Percentiles rank a stretch among this genome's conserved stretches.
phyloP scores from a whole-genome alignment of 2,888 invertebrate genomes.

The Dolichomitus sp. region DNA sequence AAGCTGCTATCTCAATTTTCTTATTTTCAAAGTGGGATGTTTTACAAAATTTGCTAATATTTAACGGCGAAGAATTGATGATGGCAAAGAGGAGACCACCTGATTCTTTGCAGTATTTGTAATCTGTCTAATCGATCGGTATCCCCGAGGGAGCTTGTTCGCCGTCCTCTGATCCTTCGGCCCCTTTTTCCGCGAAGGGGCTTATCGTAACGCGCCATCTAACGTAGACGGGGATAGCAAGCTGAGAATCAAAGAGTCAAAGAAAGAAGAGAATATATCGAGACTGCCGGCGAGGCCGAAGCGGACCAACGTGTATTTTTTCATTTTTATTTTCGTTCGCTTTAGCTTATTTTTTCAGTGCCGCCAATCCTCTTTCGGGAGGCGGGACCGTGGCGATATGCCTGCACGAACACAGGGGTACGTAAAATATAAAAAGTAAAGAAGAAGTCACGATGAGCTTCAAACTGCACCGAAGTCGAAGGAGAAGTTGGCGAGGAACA shows the following conservation, averaged over 20 bases:
- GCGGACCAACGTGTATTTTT: constrained; percentile 3
- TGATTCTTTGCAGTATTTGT: constrained; percentile 6
- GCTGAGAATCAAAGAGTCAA: background rate
- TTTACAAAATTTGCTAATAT: background rate
- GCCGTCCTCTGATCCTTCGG: background rate
- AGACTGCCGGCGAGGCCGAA: background rate
- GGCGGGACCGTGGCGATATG: constrained; percentile 15
- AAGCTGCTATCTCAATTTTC: background rate
- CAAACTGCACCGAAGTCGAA: constrained; percentile 12
- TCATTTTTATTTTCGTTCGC: constrained; percentile 28
- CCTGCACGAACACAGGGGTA: constrained; percentile 26
- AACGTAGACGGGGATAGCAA: constrained; percentile 1
- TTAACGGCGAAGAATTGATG: background rate
- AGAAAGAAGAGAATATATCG: constrained; percentile 1
- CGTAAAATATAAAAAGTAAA: background rate
- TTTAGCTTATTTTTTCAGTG: constrained; percentile 21
- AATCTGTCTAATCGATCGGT: constrained; percentile 40
- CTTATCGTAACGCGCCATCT: constrained; percentile 52
- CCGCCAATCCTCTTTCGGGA: constrained; percentile 24
- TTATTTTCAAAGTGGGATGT: background rate
- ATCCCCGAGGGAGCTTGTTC: constrained; percentile 11
- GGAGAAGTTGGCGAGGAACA: constrained; percentile 18
- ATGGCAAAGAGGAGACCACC: constrained; percentile 3
- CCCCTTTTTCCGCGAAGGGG: constrained; percentile 16
- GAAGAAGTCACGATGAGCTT: background rate